Evolutionary conservation across 2,888 invertebrate genomes (phyloP).

Genomic region (Cerastis rubricosa): DNA sequence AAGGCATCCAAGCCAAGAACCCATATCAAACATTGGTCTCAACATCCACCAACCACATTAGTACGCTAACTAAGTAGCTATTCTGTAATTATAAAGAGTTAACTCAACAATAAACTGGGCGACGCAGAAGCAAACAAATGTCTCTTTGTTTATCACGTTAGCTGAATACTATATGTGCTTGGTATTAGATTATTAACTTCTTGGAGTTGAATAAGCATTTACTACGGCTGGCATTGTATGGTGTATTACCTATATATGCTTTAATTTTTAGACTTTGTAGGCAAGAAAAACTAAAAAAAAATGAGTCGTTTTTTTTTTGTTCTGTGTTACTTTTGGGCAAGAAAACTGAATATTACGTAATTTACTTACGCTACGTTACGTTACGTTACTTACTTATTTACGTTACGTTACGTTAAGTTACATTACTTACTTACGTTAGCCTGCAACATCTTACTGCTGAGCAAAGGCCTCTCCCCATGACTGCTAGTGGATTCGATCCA

Average conservation of each 20-base stretch:
- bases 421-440: too few species aligned
- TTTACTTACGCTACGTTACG: too few species aligned
- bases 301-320: neutral
- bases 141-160: constrained; percentile 63
- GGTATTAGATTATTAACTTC: constrained; percentile 46
- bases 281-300: neutral
- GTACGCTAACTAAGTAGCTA: constrained; percentile 55
- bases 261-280: neutral
- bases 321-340: too few species aligned
- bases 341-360: too few species aligned
- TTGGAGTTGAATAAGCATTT: constrained; percentile 39
- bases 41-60: constrained; percentile 44
- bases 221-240: constrained; percentile 5
- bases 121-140: constrained; percentile 52
- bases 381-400: too few species aligned
- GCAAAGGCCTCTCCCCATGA: too few species aligned
- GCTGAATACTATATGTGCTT: constrained; percentile 50
- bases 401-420: too few species aligned
- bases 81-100: constrained; percentile 68
- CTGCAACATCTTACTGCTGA: too few species aligned
- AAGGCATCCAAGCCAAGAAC: neutral
- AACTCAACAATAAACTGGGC: constrained; percentile 57
- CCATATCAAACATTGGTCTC: constrained; percentile 41
- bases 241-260: neutral
- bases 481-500: too few species aligned